Conservation (phyloP, 2,888 invertebrate genomes). For the Drosophila lacicola region DNA sequence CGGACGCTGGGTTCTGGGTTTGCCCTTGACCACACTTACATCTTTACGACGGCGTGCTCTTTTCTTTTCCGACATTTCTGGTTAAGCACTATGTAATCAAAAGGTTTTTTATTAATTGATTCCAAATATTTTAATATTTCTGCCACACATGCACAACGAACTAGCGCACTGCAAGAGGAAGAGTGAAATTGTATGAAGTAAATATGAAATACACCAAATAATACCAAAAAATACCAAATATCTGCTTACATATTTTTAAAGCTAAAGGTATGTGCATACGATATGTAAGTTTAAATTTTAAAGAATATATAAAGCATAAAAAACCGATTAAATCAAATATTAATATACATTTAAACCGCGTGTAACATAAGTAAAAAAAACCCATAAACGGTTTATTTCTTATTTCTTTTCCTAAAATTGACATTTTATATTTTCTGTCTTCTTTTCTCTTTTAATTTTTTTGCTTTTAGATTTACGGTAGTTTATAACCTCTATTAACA, state of each 20-base stretch:
- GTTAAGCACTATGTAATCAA: slow-evolving; percentile 20
- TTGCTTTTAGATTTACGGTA: background rate
- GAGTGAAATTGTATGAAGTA: slow-evolving; percentile 23
- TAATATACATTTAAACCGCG: no score
- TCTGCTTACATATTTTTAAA: background rate
- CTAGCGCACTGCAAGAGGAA: slow-evolving; percentile 41
- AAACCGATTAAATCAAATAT: no score
- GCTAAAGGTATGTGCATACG: background rate
- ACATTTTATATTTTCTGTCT: no score
- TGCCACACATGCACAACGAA: slow-evolving; percentile 70
- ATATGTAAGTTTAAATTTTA: no score
- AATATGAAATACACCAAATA: slow-evolving; percentile 41
- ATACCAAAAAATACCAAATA: slow-evolving; percentile 33
- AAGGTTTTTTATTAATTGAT: slow-evolving; percentile 40
- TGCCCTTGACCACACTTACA: slow-evolving; percentile 72
- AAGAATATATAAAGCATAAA: no score
- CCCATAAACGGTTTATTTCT: no score
- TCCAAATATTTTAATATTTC: slow-evolving; percentile 42
- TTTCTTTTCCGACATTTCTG: slow-evolving; percentile 84
- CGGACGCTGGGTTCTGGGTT: slow-evolving; percentile 3
- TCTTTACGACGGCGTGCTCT: slow-evolving; percentile 84
- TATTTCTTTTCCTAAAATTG: no score
- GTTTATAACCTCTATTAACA: background rate
- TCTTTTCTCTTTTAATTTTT: background rate
- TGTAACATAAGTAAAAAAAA: no score